phyloP scores from a whole-genome alignment of 2,888 invertebrate species.

The Drosophila kanekoi region DNA sequence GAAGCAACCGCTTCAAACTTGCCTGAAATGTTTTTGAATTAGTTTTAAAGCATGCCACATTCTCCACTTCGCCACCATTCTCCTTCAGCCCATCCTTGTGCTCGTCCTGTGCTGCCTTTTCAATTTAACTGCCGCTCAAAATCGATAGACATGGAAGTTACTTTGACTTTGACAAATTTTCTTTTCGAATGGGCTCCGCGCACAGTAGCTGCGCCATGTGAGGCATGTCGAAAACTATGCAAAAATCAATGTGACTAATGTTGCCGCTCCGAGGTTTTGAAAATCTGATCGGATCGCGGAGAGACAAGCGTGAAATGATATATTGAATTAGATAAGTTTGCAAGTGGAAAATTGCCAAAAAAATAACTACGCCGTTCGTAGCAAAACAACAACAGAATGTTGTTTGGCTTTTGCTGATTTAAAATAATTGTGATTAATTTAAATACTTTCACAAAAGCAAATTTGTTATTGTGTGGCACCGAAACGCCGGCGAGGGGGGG shows the following conservation, averaged over 20 bases:
- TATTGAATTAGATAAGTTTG: slow-evolving; percentile 35
- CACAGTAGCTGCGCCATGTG: slow-evolving; percentile 26
- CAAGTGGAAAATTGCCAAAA: slow-evolving; percentile 4
- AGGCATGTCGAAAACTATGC: slow-evolving; percentile 40
- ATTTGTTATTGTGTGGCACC: too few species aligned
- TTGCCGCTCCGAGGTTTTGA: slow-evolving; percentile 13
- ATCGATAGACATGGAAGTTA: slow-evolving; percentile 64
- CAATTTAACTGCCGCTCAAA: slow-evolving; percentile 57
- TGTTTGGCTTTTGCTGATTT: slow-evolving; percentile 3
- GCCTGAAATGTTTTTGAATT: slow-evolving; percentile 54
- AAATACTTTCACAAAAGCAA: not conserved
- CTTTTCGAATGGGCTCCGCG: slow-evolving; percentile 27
- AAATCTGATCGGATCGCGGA: slow-evolving; percentile 19
- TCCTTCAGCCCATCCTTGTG: not conserved
- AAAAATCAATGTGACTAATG: slow-evolving; percentile 60
- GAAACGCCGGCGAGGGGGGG: not conserved
- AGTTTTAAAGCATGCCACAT: slow-evolving; percentile 61
- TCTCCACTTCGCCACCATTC: slow-evolving; percentile 23
- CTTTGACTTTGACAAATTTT: slow-evolving; percentile 71
- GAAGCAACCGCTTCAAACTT: slow-evolving; percentile 39
- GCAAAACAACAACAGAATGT: not conserved
- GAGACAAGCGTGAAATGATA: slow-evolving; percentile 35
- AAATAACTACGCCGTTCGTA: slow-evolving; percentile 18
- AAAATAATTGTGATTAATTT: slow-evolving; percentile 11
- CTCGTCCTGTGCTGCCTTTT: slow-evolving; percentile 54